Evolutionary conservation across 2,113 vertebrate species (phyloP), one percentile per base, ranked within the genome.

Genomic region (Chinchilla lanigera): DNA sequence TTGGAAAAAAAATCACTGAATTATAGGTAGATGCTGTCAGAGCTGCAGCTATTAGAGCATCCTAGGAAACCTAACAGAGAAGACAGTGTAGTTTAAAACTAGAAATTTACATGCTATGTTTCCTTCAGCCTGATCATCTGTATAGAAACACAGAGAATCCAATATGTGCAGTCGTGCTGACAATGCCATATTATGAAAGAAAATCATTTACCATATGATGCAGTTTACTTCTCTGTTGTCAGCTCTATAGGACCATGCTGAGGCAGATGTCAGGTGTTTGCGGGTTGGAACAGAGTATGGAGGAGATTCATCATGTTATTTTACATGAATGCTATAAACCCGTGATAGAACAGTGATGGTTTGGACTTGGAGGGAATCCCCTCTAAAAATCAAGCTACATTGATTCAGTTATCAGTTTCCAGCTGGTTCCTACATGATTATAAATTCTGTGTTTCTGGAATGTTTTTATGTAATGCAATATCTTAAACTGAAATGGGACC

Each of bases 151-250:
- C 4, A 50, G 92, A 97, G 80, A 83, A 96, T 94, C 90, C 90
- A 97, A 61, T 78, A 96, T 93, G 77, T 96, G 96, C 98, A 98
- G 97, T 97, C 98, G 92, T 84, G 93, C 47, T 91, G 30, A 89
- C 93, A 96, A 94, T 96, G 88, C 89, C 97, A 83, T 95, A 35
- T 0, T 94, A 47, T 0, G 75, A 93, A 98, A 95, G 63, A 61
- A 85, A 92, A 97, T 96, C 52, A 67, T 93, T 95, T 94, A 95
- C 95, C 56, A 93, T 96, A 84, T 97, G 93, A 81, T 95, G 77
- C 89, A 93, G 94, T 95, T 98, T 56, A 88, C 92, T 95, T 61
- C 77, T 83, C 88, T 80, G 30, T 5, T 80, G 38, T 94, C 50
- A 91, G 54, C 94, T 38, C 41, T 93, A 77, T 56, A 93, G 54